A percentile compares a stretch with the other conserved stretches of the same genome.
Evolutionary conservation across 2,113 vertebrate genomes (phyloP).

Genomic region (Phaethon lepturus): DNA sequence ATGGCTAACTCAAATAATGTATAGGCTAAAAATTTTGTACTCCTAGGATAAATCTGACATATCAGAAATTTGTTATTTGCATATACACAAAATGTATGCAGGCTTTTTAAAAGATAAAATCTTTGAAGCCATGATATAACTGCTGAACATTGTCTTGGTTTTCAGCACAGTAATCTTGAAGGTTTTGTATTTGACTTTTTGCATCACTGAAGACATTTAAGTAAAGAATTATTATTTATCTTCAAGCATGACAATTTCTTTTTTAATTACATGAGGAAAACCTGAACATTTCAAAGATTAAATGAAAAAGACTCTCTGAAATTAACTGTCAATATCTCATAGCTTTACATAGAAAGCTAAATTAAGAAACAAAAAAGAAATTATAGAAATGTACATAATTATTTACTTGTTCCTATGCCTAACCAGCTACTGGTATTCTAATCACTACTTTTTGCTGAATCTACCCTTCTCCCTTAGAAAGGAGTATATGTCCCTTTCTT

Average conservation of each 20-base stretch:
- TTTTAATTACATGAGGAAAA: not conserved
- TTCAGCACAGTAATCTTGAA: not conserved
- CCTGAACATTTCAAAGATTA: not conserved
- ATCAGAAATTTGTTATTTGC: not conserved
- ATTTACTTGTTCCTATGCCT: not conserved
- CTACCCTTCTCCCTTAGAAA: not conserved
- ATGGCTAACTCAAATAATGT: not conserved
- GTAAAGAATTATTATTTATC: not conserved
- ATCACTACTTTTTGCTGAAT: not conserved
- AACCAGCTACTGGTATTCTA: not conserved
- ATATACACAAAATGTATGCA: not conserved
- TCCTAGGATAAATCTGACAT: not conserved
- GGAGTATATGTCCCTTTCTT: not conserved
- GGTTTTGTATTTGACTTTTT: not conserved
- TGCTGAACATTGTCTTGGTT: not conserved
- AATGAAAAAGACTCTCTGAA: not conserved
- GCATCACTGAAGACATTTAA: not conserved
- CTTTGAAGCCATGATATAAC: not conserved
- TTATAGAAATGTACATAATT: not conserved
- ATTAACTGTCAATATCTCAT: not conserved
- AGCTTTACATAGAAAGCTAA: not conserved
- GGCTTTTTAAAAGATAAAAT: not conserved
- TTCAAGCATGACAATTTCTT: not conserved
- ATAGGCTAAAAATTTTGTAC: not conserved
- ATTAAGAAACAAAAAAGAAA: not conserved